Conservation (phyloP, 1,140 invertebrate genomes). For the Cydia amplana region DNA sequence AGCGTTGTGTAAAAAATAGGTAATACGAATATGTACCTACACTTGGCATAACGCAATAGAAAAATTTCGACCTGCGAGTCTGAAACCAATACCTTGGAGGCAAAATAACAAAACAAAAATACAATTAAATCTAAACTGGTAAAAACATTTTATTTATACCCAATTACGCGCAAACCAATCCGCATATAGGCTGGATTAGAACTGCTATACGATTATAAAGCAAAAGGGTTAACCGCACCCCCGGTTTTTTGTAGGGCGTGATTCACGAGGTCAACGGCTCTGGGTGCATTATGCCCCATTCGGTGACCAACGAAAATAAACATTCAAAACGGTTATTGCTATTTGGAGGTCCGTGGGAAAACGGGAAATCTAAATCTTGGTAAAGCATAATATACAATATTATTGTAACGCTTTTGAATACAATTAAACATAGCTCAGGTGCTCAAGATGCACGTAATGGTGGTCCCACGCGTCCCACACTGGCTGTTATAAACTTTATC, state of each 20-base stretch:
- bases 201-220: constrained; percentile 24
- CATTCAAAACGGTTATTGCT: constrained; percentile 26
- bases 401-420: background rate
- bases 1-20: too few relatives aligned
- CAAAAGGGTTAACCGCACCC: constrained; percentile 28
- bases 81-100: background rate
- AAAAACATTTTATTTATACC: constrained; percentile 1
- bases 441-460: too few relatives aligned
- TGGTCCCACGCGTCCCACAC: too few relatives aligned
- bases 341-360: constrained; percentile 16
- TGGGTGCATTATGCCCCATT: constrained; percentile 18
- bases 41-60: too few relatives aligned
- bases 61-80: background rate
- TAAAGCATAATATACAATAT: too few relatives aligned
- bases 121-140: background rate
- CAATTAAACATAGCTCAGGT: too few relatives aligned
- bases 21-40: too few relatives aligned
- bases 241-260: constrained; percentile 24
- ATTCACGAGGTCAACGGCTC: constrained; percentile 21
- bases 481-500: too few relatives aligned
- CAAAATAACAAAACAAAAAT: background rate
- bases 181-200: constrained; percentile 18
- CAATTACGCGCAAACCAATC: constrained; percentile 23
- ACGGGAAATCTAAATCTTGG: background rate
- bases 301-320: constrained; percentile 16